phyloP scores from a whole-genome alignment of 2,888 invertebrate genomes.

The Nymphalis polychloros region DNA sequence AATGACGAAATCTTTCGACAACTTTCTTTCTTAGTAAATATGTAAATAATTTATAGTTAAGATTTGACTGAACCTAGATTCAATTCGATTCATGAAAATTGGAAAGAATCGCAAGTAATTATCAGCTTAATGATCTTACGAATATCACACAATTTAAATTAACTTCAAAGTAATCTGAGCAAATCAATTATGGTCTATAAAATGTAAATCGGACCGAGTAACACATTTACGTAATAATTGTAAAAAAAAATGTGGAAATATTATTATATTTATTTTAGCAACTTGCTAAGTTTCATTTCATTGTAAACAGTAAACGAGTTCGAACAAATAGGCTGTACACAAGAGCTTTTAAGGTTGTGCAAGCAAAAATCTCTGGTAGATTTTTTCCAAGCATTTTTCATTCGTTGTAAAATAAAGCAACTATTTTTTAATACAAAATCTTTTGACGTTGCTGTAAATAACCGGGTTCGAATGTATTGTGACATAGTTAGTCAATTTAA shows the following conservation, averaged over 20 bases:
- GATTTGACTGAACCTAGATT: too few species aligned
- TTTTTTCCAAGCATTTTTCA: background rate
- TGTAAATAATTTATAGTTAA: too few species aligned
- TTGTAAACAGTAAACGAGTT: background rate
- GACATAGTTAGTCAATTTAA: conserved; percentile 34
- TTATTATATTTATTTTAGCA: background rate
- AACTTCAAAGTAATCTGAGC: too few species aligned
- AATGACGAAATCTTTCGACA: too few species aligned
- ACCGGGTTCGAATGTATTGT: background rate
- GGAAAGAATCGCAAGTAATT: too few species aligned
- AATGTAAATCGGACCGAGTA: too few species aligned
- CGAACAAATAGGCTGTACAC: background rate
- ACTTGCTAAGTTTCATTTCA: background rate
- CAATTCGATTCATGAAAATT: too few species aligned
- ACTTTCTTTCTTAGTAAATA: too few species aligned
- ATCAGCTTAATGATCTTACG: too few species aligned
- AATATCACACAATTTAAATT: too few species aligned
- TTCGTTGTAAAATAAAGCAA: background rate
- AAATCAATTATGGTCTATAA: too few species aligned
- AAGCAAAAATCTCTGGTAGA: background rate
- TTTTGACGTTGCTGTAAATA: background rate
- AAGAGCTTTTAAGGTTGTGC: background rate
- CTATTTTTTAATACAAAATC: background rate
- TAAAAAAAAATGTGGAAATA: background rate
- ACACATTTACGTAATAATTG: too few species aligned